phyloP scores from a whole-genome alignment of 2,888 invertebrate species.

The Diaperis boleti region DNA sequence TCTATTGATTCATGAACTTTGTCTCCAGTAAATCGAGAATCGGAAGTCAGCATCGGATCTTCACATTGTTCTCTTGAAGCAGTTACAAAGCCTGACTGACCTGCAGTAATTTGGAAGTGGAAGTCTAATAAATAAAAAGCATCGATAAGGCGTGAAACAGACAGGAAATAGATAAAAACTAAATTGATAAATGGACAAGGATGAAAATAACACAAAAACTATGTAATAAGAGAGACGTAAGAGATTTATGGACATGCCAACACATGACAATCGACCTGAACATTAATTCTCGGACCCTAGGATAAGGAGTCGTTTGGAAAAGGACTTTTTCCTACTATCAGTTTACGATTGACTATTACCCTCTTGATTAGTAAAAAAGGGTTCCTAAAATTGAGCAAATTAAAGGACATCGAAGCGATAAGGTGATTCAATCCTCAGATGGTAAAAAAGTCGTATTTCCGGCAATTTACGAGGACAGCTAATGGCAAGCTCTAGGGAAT shows the following conservation, averaged over 20 bases:
- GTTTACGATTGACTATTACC: constrained; percentile 39
- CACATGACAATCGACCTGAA: constrained; percentile 56
- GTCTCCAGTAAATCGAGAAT: constrained; percentile 27
- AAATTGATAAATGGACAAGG: constrained; percentile 56
- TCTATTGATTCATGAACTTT: constrained; percentile 28
- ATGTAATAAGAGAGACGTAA: constrained; percentile 52
- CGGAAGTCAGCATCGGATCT: constrained; percentile 25
- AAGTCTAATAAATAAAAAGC: constrained; percentile 44
- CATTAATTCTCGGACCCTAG: constrained; percentile 50
- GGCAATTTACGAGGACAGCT: constrained; percentile 7
- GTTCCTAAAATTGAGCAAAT: constrained; percentile 7
- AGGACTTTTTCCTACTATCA: constrained; percentile 30
- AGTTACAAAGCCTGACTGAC: constrained; percentile 37
- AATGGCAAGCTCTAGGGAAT: constrained; percentile 6
- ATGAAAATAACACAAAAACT: constrained; percentile 50
- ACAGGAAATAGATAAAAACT: constrained; percentile 56
- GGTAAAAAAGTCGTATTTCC: not conserved
- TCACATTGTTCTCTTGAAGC: constrained; percentile 33
- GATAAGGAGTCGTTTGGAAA: constrained; percentile 41
- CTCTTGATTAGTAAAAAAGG: constrained; percentile 32
- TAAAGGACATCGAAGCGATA: constrained; percentile 13
- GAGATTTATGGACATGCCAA: constrained; percentile 58
- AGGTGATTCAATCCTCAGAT: not conserved
- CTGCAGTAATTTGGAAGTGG: constrained; percentile 38
- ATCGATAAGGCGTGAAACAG: constrained; percentile 52